These are phyloP conservation scores for Bathynomus jamesi DNA, from an alignment of 1,140 invertebrate genomes.

Conservation along the genomic window DNA sequence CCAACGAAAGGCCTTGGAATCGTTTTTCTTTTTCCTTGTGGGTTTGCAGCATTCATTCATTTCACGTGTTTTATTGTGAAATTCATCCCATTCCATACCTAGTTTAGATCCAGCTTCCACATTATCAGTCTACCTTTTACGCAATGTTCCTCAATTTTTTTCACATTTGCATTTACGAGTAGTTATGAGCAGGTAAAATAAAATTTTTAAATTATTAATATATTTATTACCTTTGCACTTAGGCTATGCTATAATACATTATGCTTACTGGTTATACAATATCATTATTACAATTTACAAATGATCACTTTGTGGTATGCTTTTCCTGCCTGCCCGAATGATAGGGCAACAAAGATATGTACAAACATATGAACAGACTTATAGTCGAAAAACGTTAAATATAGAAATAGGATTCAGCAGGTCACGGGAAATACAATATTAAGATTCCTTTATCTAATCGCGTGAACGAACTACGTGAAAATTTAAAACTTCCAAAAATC, in stretches of 20 bases:
- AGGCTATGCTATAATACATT: slow-evolving; percentile 36
- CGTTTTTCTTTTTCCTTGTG: no score
- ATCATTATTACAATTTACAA: slow-evolving; percentile 37
- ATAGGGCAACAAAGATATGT: slow-evolving; percentile 35
- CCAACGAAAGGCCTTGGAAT: no score
- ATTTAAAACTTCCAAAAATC: background rate
- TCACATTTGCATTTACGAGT: no score
- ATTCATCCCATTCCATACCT: no score
- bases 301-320: slow-evolving; percentile 35
- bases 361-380: slow-evolving; percentile 29
- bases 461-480: background rate
- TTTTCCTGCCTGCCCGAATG: slow-evolving; percentile 30
- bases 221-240: slow-evolving; percentile 36
- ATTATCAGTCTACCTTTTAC: no score
- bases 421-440: background rate
- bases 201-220: no score
- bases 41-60: no score
- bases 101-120: no score
- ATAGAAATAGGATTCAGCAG: background rate
- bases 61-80: no score
- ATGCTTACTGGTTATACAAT: slow-evolving; percentile 36
- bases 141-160: no score
- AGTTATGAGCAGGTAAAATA: no score
- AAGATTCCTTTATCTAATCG: background rate
- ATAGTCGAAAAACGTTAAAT: background rate